Evolutionary conservation across 2,797 vertebrate species (phyloP), one percentile per base, ranked within the genome.

Genomic region (Rhynchotus rufescens): DNA sequence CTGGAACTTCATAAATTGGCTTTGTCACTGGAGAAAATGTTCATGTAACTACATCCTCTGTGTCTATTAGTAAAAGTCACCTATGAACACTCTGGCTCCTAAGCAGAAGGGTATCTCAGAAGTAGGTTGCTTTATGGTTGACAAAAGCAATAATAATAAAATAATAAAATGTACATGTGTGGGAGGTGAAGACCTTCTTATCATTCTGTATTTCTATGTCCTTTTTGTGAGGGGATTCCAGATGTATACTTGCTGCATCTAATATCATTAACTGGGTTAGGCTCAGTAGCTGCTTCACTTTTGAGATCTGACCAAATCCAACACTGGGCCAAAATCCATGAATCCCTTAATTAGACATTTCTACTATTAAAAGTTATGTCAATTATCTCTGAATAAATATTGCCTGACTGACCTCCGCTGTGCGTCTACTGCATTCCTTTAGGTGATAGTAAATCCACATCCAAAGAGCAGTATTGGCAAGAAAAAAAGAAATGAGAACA

Each of bases 401-500:
- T 57, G 21, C 22, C 40, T 22, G 40, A 42, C 23, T 88, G 45
- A 61, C 23, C 38, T 42, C 15, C n/a, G 25, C 8, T 68, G 9
- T 1, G 1, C 15, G 16, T 6, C 9, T 84, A 6, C 7, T 40
- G 7, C 61, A 68, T 86, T 91, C 60, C 79, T 95, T 96, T 84
- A 90, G 49, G 59, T 89, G 92, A 84, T 15, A 95, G 25, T 85
- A 92, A 84, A 91, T 90, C 67, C 82, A 81, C 88, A 96, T 83
- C 75, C 69, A 92, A 91, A 88, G 67, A 91, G 23, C 36, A 77
- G 14, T 52, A 74, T 13, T 59, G 89, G 51, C 52, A 82, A 62
- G 62, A 91, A 87, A 49, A 49, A 85, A 88, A 94, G 47, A 81
- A 89, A 71, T 36, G 47, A 62, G 61, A 90, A 11, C 59, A 84